Evolutionary conservation across 2,797 vertebrate species (phyloP).

Genomic region (Choloepus didactylus): DNA sequence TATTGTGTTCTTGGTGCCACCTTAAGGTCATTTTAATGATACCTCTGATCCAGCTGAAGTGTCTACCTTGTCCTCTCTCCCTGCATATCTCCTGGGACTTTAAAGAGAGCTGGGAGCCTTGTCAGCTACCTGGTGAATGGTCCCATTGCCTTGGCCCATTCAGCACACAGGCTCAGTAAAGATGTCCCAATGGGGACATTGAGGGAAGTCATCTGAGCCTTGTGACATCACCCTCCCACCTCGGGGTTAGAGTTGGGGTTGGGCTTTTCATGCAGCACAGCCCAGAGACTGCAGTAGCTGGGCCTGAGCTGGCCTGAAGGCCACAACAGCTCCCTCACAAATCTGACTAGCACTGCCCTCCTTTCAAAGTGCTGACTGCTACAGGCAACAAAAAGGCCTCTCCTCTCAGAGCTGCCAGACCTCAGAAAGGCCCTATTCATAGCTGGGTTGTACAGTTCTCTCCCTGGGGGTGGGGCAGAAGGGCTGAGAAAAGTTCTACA

Average conservation of each 20-base stretch:
- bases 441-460: neutral
- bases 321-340: neutral
- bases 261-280: neutral
- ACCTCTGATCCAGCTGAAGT: neutral
- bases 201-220: neutral
- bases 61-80: neutral
- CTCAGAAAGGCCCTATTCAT: conserved; percentile 78
- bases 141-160: neutral
- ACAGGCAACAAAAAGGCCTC: conserved; percentile 55
- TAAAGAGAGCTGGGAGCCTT: neutral
- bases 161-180: neutral
- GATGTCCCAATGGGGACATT: neutral
- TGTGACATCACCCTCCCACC: neutral
- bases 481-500: conserved; percentile 15
- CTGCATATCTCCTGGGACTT: neutral
- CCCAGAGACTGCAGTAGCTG: neutral
- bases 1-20: neutral
- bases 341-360: conserved; percentile 39
- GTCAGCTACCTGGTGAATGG: neutral
- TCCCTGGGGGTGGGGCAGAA: neutral
- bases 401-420: neutral
- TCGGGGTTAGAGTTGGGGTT: neutral
- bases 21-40: neutral
- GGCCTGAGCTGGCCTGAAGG: neutral
- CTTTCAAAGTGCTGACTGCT: conserved; percentile 41